Evolutionary conservation across 1,140 invertebrate species (phyloP), one percentile per base, ranked within the genome.

Genomic region (Cotesia glomerata): DNA sequence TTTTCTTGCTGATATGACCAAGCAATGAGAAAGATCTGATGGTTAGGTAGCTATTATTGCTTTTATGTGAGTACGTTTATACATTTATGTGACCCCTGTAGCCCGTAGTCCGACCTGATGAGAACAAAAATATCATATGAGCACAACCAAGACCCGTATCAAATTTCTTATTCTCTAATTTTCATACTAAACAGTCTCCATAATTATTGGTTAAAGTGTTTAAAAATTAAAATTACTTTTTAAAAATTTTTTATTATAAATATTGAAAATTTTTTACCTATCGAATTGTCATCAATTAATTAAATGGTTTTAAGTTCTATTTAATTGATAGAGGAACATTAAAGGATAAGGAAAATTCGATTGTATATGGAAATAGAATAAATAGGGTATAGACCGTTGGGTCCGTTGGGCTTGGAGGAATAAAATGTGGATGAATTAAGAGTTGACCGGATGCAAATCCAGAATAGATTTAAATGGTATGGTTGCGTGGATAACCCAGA

Each of bases 401-500:
- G 18, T 8, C 32, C 18, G 59, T 9, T 61, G 59, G 26, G n/a
- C 5, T 18, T 7, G n/a, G n/a, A 18, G n/a, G 8, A 56, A 18
- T 13, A 14, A 7, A n/a, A 35, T 62, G 11, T 62, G 59, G 3
- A 59, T 62, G 26, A 13, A 62, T 49, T 11, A 16, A 71, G 65
- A 71, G 7, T 35, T 65, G 26, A 79, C 75, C 75, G 68, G 61
- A 75, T 67, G 74, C 73, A 71, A 63, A 77, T 74, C 76, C 77
- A 72, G 77, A 73, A 78, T 81, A 77, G 73, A 75, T 82, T 80
- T 77, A 72, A 81, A 78, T 76, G 73, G 80, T 34, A 79, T 77
- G 79, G 77, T 82, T 79, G 80, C 74, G 81, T 80, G 79, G 80
- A 79, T 77, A 80, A 81, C 75, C 79, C 81, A 82, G 82, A 84